Percentiles rank a stretch among this genome's conserved stretches.
Conservation (phyloP, 2,888 invertebrate genomes). For the Abscondita cerata region DNA sequence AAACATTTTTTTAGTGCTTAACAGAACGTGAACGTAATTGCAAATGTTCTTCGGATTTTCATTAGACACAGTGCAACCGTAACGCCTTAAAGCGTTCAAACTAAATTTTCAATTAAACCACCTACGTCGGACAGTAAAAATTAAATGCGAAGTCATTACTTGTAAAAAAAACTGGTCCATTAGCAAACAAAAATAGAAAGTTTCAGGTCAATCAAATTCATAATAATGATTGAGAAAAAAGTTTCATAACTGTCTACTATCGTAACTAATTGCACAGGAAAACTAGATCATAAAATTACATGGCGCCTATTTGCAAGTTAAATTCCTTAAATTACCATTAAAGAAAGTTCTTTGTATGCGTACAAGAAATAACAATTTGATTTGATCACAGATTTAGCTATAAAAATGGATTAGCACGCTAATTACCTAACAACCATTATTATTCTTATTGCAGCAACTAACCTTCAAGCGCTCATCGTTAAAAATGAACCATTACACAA, state of each 20-base stretch:
- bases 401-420: slow-evolving; percentile 1
- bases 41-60: neutral
- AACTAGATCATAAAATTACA: slow-evolving; percentile 30
- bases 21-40: neutral
- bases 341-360: slow-evolving; percentile 18
- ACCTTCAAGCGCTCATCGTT: neutral
- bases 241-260: slow-evolving; percentile 22
- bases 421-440: neutral
- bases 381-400: slow-evolving; percentile 2
- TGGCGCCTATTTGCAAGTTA: slow-evolving; percentile 30
- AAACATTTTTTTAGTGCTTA: neutral
- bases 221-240: slow-evolving; percentile 15
- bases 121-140: too few relatives aligned
- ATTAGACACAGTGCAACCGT: too few relatives aligned
- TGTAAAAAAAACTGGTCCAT: too few relatives aligned
- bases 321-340: slow-evolving; percentile 23
- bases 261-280: slow-evolving; percentile 25
- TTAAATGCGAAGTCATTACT: too few relatives aligned
- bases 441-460: too few relatives aligned
- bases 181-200: neutral
- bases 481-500: neutral
- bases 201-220: slow-evolving; percentile 18
- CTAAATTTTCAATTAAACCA: too few relatives aligned
- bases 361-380: neutral
- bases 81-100: too few relatives aligned